phyloP scores from a whole-genome alignment of 2,797 vertebrate genomes.

The Myotis myotis region DNA sequence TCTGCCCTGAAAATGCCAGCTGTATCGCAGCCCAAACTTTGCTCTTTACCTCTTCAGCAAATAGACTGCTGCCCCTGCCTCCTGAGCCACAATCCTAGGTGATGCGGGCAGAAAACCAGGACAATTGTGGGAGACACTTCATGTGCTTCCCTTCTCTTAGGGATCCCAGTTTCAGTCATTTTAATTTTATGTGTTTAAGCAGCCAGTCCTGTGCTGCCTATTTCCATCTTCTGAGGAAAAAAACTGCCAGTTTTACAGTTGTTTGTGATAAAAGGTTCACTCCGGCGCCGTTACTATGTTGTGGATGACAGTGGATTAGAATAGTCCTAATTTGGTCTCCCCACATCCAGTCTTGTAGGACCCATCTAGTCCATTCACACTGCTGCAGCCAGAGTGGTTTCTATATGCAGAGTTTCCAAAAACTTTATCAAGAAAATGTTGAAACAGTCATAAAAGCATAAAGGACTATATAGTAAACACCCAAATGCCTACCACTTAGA shows the following conservation, averaged over 20 bases:
- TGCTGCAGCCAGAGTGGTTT: neutral
- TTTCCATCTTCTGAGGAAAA: conserved; percentile 11
- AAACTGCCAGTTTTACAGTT: neutral
- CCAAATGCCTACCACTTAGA: neutral
- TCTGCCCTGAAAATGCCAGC: neutral
- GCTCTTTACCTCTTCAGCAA: neutral
- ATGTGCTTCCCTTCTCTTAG: neutral
- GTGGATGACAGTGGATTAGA: neutral
- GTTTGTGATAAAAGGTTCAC: neutral
- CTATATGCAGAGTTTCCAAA: conserved; percentile 1
- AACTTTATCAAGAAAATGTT: neutral
- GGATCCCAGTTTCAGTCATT: too few species aligned
- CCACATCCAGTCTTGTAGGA: neutral
- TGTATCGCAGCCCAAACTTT: neutral
- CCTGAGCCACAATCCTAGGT: neutral
- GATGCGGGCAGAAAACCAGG: neutral
- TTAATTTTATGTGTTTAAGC: too few species aligned
- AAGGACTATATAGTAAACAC: neutral
- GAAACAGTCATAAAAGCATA: neutral
- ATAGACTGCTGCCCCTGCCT: neutral
- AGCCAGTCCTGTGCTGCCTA: neutral
- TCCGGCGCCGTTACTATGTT: neutral
- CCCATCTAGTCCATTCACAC: neutral
- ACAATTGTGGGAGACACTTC: neutral
- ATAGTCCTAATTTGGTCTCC: neutral